Evolutionary conservation across 1,140 invertebrate genomes (phyloP), one percentile per base, ranked within the genome.

Genomic region (Dryas iulia): DNA sequence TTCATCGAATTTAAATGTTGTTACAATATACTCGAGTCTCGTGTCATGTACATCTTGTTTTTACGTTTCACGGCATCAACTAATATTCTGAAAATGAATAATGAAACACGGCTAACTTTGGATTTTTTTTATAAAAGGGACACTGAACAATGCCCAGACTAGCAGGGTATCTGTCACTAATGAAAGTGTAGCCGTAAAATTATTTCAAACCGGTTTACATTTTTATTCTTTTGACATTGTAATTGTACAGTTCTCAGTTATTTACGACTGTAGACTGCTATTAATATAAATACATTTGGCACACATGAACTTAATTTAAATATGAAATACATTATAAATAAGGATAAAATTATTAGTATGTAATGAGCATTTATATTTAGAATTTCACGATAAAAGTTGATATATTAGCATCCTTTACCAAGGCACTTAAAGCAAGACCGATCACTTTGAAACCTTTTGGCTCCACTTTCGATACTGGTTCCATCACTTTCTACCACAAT

Each of bases 181-280:
- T 75, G 82, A 84, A 85, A 87, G 81, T 82, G 78, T 78, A 79
- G 70, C 39, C 71, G 52, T 71, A 68, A 78, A 79, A 31, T 30
- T 31, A 72, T 60, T 35, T 60, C 2, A 23, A 66, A 63, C 69
- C 65, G 33, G 63, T 59, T 64, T 54, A 10, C 25, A 25, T 47
- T 61, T 47, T 1, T 26, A 61, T 28, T 24, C 11, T 52, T 33
- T 47, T 39, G 33, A 61, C 24, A 59, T 31, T 31, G 57, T 39
- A 59, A 59, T 33, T 59, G 58, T 59, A 47, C 18, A 18, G 3
- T 35, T 11, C 39, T 21, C 6, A 18, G 39, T 47, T 47, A 47
- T 47, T 47, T 47, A 47, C 2, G 18, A 47, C 14, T 7, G 3
- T 21, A 10, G 8, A 18, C 8, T 10, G 2, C 7, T 2, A 21